Evolutionary conservation across 2,888 invertebrate genomes (phyloP).

Genomic region (Mythimna pallens): DNA sequence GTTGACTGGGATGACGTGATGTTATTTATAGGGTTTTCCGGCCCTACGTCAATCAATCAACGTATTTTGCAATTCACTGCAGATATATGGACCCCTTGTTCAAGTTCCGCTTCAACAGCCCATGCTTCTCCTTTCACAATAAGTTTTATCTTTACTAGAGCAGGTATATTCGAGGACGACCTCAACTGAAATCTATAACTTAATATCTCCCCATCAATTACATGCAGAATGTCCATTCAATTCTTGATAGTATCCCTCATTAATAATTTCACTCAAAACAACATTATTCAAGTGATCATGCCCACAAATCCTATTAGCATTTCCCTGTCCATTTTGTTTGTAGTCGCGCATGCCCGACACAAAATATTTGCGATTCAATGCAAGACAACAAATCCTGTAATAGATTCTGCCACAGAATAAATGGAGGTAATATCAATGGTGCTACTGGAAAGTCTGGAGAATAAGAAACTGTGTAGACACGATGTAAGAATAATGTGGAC

Average conservation of each 20-base stretch:
- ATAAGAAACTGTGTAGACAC: slow-evolving; percentile 33
- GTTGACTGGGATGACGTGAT: slow-evolving; percentile 23
- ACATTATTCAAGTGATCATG: slow-evolving; percentile 66
- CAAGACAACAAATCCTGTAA: slow-evolving; percentile 68
- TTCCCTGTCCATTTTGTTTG: slow-evolving; percentile 62
- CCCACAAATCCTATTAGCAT: slow-evolving; percentile 69
- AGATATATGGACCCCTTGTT: background rate
- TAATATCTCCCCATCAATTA: slow-evolving; percentile 45
- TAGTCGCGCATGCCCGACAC: slow-evolving; percentile 53
- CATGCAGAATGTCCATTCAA: slow-evolving; percentile 48
- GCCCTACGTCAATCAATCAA: slow-evolving; percentile 11
- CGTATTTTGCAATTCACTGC: background rate
- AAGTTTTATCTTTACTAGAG: background rate
- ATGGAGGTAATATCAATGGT: slow-evolving; percentile 54
- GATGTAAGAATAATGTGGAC: slow-evolving; percentile 16
- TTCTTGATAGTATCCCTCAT: slow-evolving; percentile 49
- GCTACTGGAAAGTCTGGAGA: slow-evolving; percentile 49
- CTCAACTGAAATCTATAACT: slow-evolving; percentile 9
- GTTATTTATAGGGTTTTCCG: slow-evolving; percentile 6
- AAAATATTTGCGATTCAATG: slow-evolving; percentile 64
- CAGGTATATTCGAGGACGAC: slow-evolving; percentile 1
- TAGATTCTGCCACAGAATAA: slow-evolving; percentile 64
- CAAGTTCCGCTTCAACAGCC: background rate
- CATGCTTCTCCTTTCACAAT: background rate
- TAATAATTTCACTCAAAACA: slow-evolving; percentile 65